phyloP scores from a whole-genome alignment of 2,888 invertebrate genomes.

The Eugnorisma glareosa region DNA sequence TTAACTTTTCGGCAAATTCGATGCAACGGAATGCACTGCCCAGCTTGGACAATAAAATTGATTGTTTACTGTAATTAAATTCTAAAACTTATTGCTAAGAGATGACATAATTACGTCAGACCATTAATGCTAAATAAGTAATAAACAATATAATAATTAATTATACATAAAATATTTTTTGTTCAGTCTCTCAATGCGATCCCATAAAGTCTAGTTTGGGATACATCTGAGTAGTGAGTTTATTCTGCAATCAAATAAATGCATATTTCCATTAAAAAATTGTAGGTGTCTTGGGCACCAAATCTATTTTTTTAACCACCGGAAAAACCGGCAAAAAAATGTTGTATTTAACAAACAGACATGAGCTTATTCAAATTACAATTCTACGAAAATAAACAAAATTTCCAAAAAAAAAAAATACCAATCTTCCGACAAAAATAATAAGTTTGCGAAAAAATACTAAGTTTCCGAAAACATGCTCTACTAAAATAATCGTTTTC shows the following conservation, averaged over 20 bases:
- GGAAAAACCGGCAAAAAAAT: too few relatives aligned
- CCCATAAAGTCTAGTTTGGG: not conserved
- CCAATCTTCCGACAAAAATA: too few relatives aligned
- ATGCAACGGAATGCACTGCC: slow-evolving; percentile 14
- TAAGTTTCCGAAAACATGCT: too few relatives aligned
- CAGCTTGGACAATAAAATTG: slow-evolving; percentile 4
- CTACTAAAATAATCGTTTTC: too few relatives aligned
- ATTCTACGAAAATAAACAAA: too few relatives aligned
- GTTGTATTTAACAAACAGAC: too few relatives aligned
- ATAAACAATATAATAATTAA: slow-evolving; percentile 34
- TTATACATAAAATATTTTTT: slow-evolving; percentile 31
- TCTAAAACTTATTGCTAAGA: slow-evolving; percentile 44
- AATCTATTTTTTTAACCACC: not conserved
- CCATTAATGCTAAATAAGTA: slow-evolving; percentile 29
- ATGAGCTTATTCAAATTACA: too few relatives aligned
- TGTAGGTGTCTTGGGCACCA: not conserved
- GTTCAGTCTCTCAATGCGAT: slow-evolving; percentile 32
- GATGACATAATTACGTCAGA: slow-evolving; percentile 19
- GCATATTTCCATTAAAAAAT: not conserved
- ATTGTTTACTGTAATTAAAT: slow-evolving; percentile 44
- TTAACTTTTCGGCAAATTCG: not conserved
- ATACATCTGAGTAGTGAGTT: not conserved
- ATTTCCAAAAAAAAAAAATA: too few relatives aligned
- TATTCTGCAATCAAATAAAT: not conserved
- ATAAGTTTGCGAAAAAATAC: too few relatives aligned